These are phyloP conservation scores for Anthopleura sola DNA, from an alignment of 64 coral and sea anemone species.

Conservation along the genomic window DNA sequence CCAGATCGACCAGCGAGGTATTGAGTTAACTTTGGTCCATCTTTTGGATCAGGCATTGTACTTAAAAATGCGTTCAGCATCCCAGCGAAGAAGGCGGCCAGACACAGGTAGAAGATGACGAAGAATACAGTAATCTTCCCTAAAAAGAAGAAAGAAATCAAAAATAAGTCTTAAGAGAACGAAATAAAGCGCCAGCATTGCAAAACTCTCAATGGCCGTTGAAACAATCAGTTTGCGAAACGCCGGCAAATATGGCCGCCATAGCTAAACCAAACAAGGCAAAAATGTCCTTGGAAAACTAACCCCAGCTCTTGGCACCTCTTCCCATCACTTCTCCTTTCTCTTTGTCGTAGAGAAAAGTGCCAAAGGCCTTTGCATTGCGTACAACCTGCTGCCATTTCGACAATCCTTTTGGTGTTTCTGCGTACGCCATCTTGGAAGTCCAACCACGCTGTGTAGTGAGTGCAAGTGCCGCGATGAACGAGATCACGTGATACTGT, in stretches of 20 bases:
- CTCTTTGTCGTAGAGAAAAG: constrained; percentile 81
- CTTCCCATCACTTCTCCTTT: constrained; percentile 80
- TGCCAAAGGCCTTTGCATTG: constrained; percentile 29
- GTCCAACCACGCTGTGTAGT: constrained; percentile 62
- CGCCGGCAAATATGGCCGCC: not conserved
- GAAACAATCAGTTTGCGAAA: constrained; percentile 20
- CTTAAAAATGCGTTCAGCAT: constrained; percentile 73
- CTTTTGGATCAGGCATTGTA: constrained; percentile 56
- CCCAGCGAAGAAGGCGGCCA: constrained; percentile 81
- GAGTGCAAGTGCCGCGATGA: not conserved
- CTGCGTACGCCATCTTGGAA: constrained; percentile 97
- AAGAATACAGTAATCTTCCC: constrained; percentile 83
- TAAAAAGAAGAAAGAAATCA: constrained; percentile 31
- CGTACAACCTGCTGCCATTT: constrained; percentile 56
- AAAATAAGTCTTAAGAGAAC: not conserved
- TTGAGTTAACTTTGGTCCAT: constrained; percentile 76
- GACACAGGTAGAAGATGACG: constrained; percentile 80
- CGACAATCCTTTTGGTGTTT: constrained; percentile 67
- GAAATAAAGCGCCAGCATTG: not conserved
- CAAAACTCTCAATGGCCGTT: not conserved
- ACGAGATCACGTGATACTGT: constrained; percentile 63
- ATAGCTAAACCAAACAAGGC: not conserved
- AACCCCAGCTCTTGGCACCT: constrained; percentile 82
- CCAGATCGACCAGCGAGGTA: constrained; percentile 58
- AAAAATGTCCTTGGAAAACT: constrained; percentile 2